Percentiles rank a stretch among this genome's conserved stretches.
phyloP scores from a whole-genome alignment of 2,888 invertebrate genomes.

The Temnothorax ravouxi region DNA sequence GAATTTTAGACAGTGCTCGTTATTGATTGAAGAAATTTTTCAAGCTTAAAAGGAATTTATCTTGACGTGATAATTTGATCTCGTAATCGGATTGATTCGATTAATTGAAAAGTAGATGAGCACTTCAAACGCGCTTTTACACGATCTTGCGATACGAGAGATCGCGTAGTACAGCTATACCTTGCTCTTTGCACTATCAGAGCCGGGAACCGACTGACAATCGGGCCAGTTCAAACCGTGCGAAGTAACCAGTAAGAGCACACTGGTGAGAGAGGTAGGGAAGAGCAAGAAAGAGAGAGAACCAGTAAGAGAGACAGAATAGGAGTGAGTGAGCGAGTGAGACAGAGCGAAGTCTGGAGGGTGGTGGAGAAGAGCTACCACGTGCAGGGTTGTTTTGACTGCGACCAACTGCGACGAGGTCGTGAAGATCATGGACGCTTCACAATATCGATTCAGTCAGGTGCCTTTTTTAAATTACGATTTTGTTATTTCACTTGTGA shows the following conservation, averaged over 20 bases:
- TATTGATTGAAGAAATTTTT: background rate
- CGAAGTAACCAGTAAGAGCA: conserved; percentile 77
- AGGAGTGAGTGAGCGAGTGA: conserved; percentile 7
- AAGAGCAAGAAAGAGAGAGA: conserved; percentile 55
- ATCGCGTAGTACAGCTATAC: conserved; percentile 22
- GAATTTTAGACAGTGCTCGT: background rate
- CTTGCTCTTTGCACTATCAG: conserved; percentile 74
- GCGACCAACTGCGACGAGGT: conserved; percentile 13
- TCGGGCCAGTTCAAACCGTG: conserved; percentile 81
- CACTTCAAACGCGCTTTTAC: background rate
- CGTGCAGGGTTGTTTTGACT: conserved; percentile 69
- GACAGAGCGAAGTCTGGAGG: conserved; percentile 35
- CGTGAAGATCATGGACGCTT: background rate
- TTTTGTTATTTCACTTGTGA: background rate
- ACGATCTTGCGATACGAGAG: conserved; percentile 3
- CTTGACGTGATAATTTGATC: background rate
- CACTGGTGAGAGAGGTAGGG: conserved; percentile 53
- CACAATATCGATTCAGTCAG: conserved; percentile 21
- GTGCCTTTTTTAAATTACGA: background rate
- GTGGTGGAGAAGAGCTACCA: conserved; percentile 56
- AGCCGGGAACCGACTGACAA: conserved; percentile 82
- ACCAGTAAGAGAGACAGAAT: background rate
- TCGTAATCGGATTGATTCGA: conserved; percentile 45
- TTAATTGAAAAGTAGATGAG: conserved; percentile 49
- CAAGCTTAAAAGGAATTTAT: too few species aligned